Base-by-base conservation (phyloP, 2,888 invertebrate species). In the Pachymerium ferrugineum region DNA sequence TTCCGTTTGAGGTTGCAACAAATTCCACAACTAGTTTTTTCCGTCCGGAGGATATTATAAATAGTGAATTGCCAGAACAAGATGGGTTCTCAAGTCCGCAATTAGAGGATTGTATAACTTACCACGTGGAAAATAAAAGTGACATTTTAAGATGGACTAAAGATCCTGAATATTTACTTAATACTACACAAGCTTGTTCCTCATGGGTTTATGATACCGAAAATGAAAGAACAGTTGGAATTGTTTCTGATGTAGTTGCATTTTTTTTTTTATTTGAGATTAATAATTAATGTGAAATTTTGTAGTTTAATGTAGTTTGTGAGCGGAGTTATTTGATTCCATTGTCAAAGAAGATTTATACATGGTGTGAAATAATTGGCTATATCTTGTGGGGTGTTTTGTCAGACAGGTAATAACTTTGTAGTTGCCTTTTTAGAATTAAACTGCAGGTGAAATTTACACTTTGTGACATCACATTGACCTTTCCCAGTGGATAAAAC, bases 1-100 rank as follows among this genome's bases (percentile, higher is more conserved):
- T 72, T 72, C 72, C 72, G 25, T 72, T 72, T 72, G 72, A 72
- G 47, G 72, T 12, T 72, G 72, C 72, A 14, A 38, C 4, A 16
- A 72, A 72, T 22, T 19, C 19, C n/a, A n/a, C n/a, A 25, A 70
- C 71, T 38, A n/a, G 12, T n/a, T 38, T 1, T n/a, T 38, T 38
- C 3, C 38, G n/a, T 3, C 38, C 38, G 38, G 38, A 38, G 2
- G 38, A n/a, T 2, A 38, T 12, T 38, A n/a, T 1, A n/a, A 8
- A 38, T 38, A n/a, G 10, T 6, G n/a, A n/a, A n/a, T n/a, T n/a
- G 38, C n/a, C 38, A 38, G 14, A 38, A n/a, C 38, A n/a, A n/a
- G n/a, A n/a, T n/a, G n/a, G n/a, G 3, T 38, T n/a, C 38, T 4
- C 38, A 38, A 12, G n/a, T n/a, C 10, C 8, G 3, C 3, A 3